A percentile compares a stretch with the other conserved stretches of the same genome.
These are phyloP conservation scores for Chloropsis cyanopogon DNA, from an alignment of 2,113 vertebrate species.

Conservation along the genomic window DNA sequence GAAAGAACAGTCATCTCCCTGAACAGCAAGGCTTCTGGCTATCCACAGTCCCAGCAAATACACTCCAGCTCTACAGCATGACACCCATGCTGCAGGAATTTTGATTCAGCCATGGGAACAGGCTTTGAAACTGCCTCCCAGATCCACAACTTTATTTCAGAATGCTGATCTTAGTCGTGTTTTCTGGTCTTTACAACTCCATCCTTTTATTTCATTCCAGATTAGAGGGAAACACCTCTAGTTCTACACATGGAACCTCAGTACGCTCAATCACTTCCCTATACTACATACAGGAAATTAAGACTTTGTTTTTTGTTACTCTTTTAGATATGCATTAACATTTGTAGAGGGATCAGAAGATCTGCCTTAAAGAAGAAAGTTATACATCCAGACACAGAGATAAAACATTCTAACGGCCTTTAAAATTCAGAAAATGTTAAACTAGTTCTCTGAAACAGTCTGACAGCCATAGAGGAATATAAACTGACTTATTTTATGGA, in stretches of 20 bases:
- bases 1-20: constrained; percentile 16
- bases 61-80: neutral
- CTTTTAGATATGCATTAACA: neutral
- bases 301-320: neutral
- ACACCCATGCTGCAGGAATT: constrained; percentile 46
- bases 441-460: neutral
- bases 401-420: neutral
- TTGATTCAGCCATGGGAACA: constrained; percentile 47
- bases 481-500: neutral
- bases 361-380: neutral
- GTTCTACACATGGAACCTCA: neutral
- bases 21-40: constrained; percentile 41
- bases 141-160: neutral
- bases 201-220: neutral
- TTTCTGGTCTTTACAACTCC: neutral
- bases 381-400: neutral
- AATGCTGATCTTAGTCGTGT: neutral
- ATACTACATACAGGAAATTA: neutral
- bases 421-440: neutral
- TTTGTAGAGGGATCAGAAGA: neutral
- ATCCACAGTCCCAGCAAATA: neutral
- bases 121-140: constrained; percentile 20
- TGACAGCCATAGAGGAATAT: neutral
- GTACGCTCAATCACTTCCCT: neutral
- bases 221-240: neutral